Evolutionary conservation across 2,888 invertebrate genomes (phyloP), one percentile per base, ranked within the genome.

Genomic region (Anthophora plumipes): DNA sequence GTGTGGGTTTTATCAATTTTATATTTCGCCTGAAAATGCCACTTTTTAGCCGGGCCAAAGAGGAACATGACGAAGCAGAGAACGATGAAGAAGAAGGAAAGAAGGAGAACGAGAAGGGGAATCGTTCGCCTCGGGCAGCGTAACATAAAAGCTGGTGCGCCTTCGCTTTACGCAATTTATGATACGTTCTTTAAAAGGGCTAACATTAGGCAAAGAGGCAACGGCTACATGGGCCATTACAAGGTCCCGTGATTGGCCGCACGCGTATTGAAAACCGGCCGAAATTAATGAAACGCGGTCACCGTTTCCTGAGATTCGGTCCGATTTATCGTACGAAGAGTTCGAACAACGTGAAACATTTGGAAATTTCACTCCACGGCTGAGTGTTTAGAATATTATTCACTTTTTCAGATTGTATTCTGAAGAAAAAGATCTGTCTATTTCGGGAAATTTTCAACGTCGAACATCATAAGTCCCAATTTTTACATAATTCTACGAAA

Each of bases 131-230:
- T 22, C 39, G 46, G 67, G 81, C 81, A 52, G 31, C 66, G 22
- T 25, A 70, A 81, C 70, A 60, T 66, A 67, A 81, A 81, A 74
- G 50, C 80, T 59, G 80, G 69, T 74, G 80, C 50, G 70, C 75
- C 59, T 71, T 75, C 75, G 81, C 70, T 81, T 81, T 81, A 80
- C 75, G 75, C 81, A 81, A 81, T 81, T 81, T 81, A 81, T 63
- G 81, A 75, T 81, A 68, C 81, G 81, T 81, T 81, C 81, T 71
- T 81, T 75, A 80, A 80, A 80, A 70, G 81, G 81, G 81, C 81
- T 81, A 80, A 81, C 70, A 81, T 81, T 75, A 71, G 74, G 81
- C 61, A 67, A 71, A 61, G 57, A 67, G 81, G 81, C 66, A 61
- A 31, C 78, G 60, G 52, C 66, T 67, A 52, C 46, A 25, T 52